phyloP scores from a whole-genome alignment of 2,113 vertebrate genomes.

The Pungitius pungitius region DNA sequence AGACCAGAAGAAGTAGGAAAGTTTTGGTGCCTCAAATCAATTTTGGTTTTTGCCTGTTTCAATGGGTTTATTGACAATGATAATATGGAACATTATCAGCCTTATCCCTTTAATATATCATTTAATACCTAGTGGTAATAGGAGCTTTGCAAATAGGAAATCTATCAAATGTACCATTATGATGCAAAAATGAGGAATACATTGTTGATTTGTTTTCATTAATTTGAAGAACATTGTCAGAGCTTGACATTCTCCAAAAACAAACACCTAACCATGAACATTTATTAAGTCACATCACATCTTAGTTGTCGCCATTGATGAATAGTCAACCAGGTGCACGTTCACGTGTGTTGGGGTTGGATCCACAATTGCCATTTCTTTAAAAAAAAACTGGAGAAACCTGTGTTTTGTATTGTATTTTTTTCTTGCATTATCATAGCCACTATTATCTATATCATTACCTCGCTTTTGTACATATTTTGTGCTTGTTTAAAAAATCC shows the following conservation, averaged over 20 bases:
- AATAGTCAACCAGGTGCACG: constrained; percentile 16
- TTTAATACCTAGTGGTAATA: constrained; percentile 34
- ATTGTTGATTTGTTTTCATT: constrained; percentile 16
- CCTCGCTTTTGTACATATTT: constrained; percentile 24
- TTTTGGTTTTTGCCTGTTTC: neutral
- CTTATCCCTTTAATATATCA: constrained; percentile 27
- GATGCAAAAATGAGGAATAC: constrained; percentile 22
- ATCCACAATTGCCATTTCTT: neutral
- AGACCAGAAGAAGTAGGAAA: neutral
- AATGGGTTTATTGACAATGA: constrained; percentile 4
- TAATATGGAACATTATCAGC: constrained; percentile 19
- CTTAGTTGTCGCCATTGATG: constrained; percentile 1
- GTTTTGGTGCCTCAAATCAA: neutral
- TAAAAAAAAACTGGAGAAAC: neutral
- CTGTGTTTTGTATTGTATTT: neutral
- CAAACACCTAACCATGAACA: constrained; percentile 43
- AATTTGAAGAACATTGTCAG: constrained; percentile 6
- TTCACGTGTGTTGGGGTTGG: neutral
- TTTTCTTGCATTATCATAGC: constrained; percentile 26
- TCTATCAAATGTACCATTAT: constrained; percentile 45
- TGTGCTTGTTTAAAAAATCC: constrained; percentile 1
- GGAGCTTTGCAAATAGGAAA: constrained; percentile 20
- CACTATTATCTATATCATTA: neutral
- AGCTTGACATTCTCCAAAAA: constrained; percentile 22
- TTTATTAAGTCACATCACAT: constrained; percentile 19